Evolutionary conservation across 2,113 vertebrate species (phyloP), one percentile per base, ranked within the genome.

Genomic region (Calyptomena viridis): DNA sequence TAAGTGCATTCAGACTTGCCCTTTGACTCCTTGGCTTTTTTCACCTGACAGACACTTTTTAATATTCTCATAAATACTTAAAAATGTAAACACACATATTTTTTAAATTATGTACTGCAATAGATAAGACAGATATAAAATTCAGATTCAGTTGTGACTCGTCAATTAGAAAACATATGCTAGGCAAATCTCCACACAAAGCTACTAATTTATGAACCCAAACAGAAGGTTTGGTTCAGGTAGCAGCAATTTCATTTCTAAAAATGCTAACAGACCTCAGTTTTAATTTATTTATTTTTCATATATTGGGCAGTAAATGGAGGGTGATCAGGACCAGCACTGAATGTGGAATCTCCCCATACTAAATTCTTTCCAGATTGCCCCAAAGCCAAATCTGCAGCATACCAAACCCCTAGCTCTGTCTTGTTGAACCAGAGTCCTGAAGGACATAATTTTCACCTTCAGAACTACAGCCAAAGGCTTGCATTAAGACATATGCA

Each of bases 361-460:
- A 64, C 8, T 60, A 42, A 62, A 78, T 73, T 82, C 31, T 33
- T 64, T 89, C 47, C 42, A 77, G 21, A 42, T 6, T 76, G 62
- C 31, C 40, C 63, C 27, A 44, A 39, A 74, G 63, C 10, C 63
- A 71, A n/a, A 73, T 23, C 66, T 71, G 72, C 79, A 93, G 31
- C 37, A 60, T 14, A 56, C 3, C 25, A 33, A 24, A 91, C 76
- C 40, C 62, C 35, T 6, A 74, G 39, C 31, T 22, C 24, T 35
- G 83, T 6, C 53, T 9, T 1, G 2, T 16, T 0, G 0, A 77
- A 87, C 12, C 1, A 2, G 33, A 40, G 30, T 55, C 33, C 50
- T 11, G 35, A 66, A 46, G 18, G 58, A 76, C 72, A 73, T n/a
- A 9, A 44, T 25, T 78, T 87, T 69, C 42, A 94, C 39, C 55